These are phyloP conservation scores for Notiomystis cincta DNA, from an alignment of 2,113 vertebrate species.

Conservation along the genomic window DNA sequence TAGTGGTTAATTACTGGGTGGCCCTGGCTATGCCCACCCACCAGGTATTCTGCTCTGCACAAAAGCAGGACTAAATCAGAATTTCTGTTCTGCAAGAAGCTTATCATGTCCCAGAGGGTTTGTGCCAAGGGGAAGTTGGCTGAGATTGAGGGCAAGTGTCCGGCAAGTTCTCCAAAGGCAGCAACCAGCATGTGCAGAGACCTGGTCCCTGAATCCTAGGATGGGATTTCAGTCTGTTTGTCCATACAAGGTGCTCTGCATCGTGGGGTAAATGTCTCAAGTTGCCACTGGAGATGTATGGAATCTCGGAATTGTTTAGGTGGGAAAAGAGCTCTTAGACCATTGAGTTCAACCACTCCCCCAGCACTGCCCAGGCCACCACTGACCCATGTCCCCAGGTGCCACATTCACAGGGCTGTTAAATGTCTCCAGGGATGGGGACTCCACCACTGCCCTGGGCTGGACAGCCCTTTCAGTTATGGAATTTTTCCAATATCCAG, in stretches of 20 bases:
- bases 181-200: not conserved
- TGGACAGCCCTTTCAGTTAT: not conserved
- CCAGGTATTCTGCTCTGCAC: not conserved
- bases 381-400: not conserved
- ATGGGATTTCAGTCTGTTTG: accelerated
- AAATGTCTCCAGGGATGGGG: not conserved
- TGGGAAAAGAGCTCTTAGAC: not conserved
- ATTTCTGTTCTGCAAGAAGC: not conserved
- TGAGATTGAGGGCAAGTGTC: not conserved
- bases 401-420: not conserved
- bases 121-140: not conserved
- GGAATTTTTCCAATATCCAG: not conserved
- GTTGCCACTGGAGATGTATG: accelerated
- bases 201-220: not conserved
- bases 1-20: not conserved
- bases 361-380: not conserved
- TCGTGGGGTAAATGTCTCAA: accelerated
- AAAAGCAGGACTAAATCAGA: not conserved
- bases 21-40: not conserved
- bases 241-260: not conserved
- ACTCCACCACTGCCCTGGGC: not conserved
- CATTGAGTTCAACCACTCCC: accelerated
- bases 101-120: accelerated
- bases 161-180: not conserved
- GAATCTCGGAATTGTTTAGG: not conserved